Evolutionary conservation across 1,140 invertebrate genomes (phyloP).

Genomic region (Neuroterus valhalla): DNA sequence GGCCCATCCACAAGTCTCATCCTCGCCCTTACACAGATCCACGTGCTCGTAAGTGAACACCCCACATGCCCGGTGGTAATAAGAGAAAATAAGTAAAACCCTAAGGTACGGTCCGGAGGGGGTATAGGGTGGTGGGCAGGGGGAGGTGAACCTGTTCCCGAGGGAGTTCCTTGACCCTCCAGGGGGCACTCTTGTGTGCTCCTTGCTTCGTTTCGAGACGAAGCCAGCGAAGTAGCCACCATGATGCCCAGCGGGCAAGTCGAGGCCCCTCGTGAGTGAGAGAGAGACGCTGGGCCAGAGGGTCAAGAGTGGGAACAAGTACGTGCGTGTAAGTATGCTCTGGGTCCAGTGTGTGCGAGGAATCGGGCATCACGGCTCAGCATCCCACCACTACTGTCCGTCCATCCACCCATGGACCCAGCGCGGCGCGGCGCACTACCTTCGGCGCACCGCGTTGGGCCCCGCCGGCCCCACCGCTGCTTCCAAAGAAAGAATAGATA

Average conservation of each 20-base stretch:
- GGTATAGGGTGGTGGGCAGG: slow-evolving; percentile 62
- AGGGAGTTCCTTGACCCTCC: slow-evolving; percentile 75
- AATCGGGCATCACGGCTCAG: slow-evolving; percentile 55
- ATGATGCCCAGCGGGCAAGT: slow-evolving; percentile 67
- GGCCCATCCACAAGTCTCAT: neutral
- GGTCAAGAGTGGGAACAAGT: slow-evolving; percentile 4
- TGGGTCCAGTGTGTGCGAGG: slow-evolving; percentile 24
- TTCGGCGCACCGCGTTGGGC: slow-evolving; percentile 32
- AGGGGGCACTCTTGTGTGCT: slow-evolving; percentile 54
- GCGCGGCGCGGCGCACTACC: slow-evolving; percentile 36
- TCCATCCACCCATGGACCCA: slow-evolving; percentile 56
- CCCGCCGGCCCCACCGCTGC: slow-evolving; percentile 47
- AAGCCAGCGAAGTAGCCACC: slow-evolving; percentile 66
- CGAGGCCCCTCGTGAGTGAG: slow-evolving; percentile 50
- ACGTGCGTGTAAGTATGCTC: neutral
- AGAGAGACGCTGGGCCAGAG: slow-evolving; percentile 45
- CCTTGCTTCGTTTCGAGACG: slow-evolving; percentile 50
- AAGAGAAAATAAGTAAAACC: slow-evolving; percentile 70
- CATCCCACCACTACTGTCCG: slow-evolving; percentile 62
- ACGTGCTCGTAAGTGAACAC: slow-evolving; percentile 43
- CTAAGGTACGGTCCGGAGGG: slow-evolving; percentile 65
- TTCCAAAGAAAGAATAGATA: slow-evolving; percentile 33
- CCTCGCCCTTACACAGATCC: slow-evolving; percentile 5
- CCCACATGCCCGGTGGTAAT: slow-evolving; percentile 65
- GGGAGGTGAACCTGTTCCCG: slow-evolving; percentile 75